Base-by-base conservation (phyloP, 2,113 vertebrate species). In the Bothrops jararaca region DNA sequence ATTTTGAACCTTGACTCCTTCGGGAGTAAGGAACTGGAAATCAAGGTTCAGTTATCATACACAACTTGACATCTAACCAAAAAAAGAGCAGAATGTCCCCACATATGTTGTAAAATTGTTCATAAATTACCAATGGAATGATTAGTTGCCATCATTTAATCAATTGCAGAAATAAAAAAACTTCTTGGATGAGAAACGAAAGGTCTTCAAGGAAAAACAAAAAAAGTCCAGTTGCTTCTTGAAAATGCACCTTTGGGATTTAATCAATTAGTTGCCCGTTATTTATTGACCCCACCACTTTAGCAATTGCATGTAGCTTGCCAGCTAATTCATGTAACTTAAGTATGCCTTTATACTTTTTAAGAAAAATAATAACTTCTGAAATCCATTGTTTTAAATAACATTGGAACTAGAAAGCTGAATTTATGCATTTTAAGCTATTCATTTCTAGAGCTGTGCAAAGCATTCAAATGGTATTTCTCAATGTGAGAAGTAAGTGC, bases 381-480 rank as follows among this genome's bases (percentile, higher is more conserved):
- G 3, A 88, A 93, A 93, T 92, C 8, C 0, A 1, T 91, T 88
- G 54, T 96, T 94, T 88, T n/a, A 93, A 86, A 2, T 92, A 80
- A 3, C 58, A 80, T n/a, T 64, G 42, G 0, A 18, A 57, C 1
- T 58, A 22, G 15, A 53, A 86, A 91, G 12, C 26, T 86, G 26
- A 20, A 48, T 50, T 58, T 58, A 91, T 80, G 18, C n/a, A 18
- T n/a, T 2, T 39, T 88, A 15, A 52, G 48, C 15, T 1, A 9
- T 50, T 88, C 0, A 1, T 3, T 34, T 88, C 7, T 80, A 80
- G 34, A 22, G 18, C 74, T 80, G 42, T 22, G 34, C 69, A 42
- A 22, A 80, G 15, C 20, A 80, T 80, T 42, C 34, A 80, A 80
- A 42, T 80, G 34, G 74, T 42, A 80, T 39, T 80, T 80, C 15